Conservation (phyloP, 2,797 vertebrate species). For the Stomatorhinus walkeri region DNA sequence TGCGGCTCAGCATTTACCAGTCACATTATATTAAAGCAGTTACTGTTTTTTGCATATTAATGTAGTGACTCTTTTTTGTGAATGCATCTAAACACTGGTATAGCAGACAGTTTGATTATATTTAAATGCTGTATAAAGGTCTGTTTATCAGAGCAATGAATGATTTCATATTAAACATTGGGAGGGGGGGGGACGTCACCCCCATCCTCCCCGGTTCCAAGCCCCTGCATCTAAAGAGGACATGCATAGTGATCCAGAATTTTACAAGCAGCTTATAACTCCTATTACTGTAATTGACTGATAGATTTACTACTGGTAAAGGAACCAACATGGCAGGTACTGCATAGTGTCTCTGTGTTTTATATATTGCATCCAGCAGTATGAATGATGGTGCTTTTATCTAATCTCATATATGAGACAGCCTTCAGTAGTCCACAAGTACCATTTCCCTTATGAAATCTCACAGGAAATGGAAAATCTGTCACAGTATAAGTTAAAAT, state of each 20-base stretch:
- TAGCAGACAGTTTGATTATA: neutral
- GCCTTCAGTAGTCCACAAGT: neutral
- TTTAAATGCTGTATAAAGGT: neutral
- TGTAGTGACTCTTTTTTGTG: neutral
- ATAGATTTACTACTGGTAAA: neutral
- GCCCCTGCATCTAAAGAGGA: neutral
- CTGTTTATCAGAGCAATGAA: neutral
- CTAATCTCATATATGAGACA: neutral
- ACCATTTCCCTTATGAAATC: neutral
- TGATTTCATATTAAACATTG: neutral
- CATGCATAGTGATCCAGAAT: neutral
- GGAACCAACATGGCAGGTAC: neutral
- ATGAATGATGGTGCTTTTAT: slow-evolving; percentile 7
- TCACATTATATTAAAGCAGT: neutral
- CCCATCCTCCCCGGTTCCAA: neutral
- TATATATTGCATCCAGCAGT: neutral
- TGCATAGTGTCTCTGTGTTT: neutral
- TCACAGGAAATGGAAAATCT: slow-evolving; percentile 1
- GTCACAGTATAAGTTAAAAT: slow-evolving; percentile 23
- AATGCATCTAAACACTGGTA: neutral
- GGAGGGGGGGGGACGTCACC: neutral
- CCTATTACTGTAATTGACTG: neutral
- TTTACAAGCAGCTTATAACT: neutral
- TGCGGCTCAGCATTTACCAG: neutral
- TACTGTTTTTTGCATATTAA: neutral